These are phyloP conservation scores for Tragulus kanchil DNA, from an alignment of 2,113 vertebrate species.

Conservation along the genomic window DNA sequence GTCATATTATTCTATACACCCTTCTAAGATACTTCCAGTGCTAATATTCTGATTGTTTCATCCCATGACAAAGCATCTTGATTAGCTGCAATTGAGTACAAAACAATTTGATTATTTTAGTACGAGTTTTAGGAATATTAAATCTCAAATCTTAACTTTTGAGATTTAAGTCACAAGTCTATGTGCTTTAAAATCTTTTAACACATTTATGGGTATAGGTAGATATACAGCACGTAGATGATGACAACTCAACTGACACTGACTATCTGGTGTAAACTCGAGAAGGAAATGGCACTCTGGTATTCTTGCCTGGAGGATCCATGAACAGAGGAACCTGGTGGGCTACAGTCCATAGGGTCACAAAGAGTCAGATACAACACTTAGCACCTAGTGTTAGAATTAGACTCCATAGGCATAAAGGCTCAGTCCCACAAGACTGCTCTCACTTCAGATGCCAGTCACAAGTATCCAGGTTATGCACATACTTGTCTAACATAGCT, in stretches of 20 bases:
- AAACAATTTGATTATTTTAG: slow-evolving; percentile 11
- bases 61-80: background rate
- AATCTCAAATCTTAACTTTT: slow-evolving; percentile 24
- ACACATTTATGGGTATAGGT: background rate
- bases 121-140: slow-evolving; percentile 9
- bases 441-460: background rate
- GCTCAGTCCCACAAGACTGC: background rate
- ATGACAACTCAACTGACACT: background rate
- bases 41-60: slow-evolving; percentile 13
- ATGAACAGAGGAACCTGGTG: no score
- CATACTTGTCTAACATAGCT: background rate
- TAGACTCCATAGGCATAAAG: background rate
- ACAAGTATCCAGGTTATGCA: background rate
- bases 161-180: background rate
- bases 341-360: no score
- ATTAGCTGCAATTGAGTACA: slow-evolving; percentile 6
- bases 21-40: background rate
- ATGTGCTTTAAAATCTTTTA: slow-evolving; percentile 1
- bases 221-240: background rate
- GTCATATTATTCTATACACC: background rate
- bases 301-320: no score
- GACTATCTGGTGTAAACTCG: background rate
- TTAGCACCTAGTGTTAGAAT: background rate
- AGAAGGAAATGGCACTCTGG: no score
- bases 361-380: no score